These are phyloP conservation scores for Parotocinclus haroldoi DNA, from an alignment of 2,797 vertebrate species.

Conservation along the genomic window DNA sequence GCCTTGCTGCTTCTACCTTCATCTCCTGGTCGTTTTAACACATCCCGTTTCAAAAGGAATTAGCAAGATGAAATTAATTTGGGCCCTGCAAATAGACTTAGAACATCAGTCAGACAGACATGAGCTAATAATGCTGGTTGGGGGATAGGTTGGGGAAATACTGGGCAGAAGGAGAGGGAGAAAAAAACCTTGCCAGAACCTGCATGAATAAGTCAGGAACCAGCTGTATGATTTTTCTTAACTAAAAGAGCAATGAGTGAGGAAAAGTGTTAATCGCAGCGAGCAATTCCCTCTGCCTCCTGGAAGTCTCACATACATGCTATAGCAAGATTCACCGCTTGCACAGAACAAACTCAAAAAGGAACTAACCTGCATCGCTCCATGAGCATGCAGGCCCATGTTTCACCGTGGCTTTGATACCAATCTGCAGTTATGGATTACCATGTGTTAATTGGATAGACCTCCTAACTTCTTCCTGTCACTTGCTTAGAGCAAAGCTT, in stretches of 20 bases:
- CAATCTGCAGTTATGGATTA: conserved; percentile 41
- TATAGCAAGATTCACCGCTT: conserved; percentile 9
- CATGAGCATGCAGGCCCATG: background rate
- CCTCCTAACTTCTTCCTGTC: background rate
- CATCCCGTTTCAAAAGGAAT: conserved; percentile 62
- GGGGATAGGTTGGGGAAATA: background rate
- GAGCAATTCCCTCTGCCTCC: conserved; percentile 31
- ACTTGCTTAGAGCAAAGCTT: conserved; percentile 35
- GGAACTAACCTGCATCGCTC: background rate
- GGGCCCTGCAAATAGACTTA: conserved; percentile 50
- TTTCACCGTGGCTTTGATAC: background rate
- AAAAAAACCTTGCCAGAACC: conserved; percentile 52
- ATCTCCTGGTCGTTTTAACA: conserved; percentile 44
- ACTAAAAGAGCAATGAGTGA: conserved; percentile 43
- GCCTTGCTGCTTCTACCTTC: conserved; percentile 35
- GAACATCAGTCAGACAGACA: conserved; percentile 29
- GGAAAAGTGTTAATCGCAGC: conserved; percentile 33
- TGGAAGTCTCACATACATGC: conserved; percentile 1
- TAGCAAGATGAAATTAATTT: conserved; percentile 68
- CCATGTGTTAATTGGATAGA: conserved; percentile 41
- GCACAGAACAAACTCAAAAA: conserved; percentile 13
- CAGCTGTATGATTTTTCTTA: conserved; percentile 47
- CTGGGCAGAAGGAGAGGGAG: conserved; percentile 34
- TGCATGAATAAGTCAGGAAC: conserved; percentile 50
- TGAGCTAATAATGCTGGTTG: background rate